These are phyloP conservation scores for Coluber constrictor DNA, from an alignment of 2,797 vertebrate genomes.

Conservation along the genomic window DNA sequence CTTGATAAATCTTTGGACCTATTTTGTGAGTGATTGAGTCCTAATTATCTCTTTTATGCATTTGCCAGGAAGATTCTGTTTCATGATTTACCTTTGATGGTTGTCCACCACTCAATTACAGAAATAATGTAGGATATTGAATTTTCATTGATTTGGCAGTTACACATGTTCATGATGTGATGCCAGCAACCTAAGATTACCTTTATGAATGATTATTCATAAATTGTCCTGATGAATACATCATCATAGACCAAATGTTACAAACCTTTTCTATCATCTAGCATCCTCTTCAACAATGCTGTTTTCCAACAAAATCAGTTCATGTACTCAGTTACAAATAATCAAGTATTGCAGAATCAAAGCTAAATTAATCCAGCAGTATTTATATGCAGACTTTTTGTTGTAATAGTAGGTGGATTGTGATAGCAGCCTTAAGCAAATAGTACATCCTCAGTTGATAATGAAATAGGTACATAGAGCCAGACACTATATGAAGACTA, in stretches of 20 bases:
- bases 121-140: not conserved
- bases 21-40: not conserved
- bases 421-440: accelerated
- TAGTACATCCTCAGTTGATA: constrained; percentile 7
- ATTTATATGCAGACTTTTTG: not conserved
- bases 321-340: not conserved
- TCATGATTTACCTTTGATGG: not conserved
- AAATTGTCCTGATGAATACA: not conserved
- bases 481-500: constrained; percentile 45
- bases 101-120: not conserved
- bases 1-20: not conserved
- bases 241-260: not conserved
- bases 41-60: not conserved
- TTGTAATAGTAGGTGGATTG: constrained; percentile 3
- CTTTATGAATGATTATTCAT: not conserved
- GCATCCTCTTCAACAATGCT: not conserved
- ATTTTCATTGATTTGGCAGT: not conserved
- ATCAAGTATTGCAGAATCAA: not conserved
- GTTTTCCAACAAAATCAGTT: not conserved
- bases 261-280: not conserved
- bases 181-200: not conserved
- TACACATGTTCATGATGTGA: not conserved
- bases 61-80: not conserved
- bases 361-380: not conserved
- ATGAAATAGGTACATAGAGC: constrained; percentile 21